Percentiles rank a stretch among this genome's conserved stretches.
Evolutionary conservation across 2,888 invertebrate genomes (phyloP).

Genomic region (Lasioglossum leucozonium): DNA sequence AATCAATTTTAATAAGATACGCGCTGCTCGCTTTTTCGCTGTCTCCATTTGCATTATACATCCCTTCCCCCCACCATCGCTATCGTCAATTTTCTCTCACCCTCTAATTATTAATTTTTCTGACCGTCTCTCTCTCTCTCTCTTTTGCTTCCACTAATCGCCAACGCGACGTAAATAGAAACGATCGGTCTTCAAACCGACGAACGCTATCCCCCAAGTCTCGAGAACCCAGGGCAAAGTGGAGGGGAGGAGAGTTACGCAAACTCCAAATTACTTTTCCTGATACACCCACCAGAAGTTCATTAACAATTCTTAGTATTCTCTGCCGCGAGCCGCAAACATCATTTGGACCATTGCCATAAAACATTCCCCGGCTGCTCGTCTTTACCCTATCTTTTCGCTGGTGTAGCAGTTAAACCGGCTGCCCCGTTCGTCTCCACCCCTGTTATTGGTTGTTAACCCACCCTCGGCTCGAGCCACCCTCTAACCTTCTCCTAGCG

Average conservation of each 20-base stretch:
- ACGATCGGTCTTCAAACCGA: slow-evolving; percentile 7
- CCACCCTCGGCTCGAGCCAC: slow-evolving; percentile 36
- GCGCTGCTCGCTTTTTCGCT: neutral
- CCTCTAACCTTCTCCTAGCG: slow-evolving; percentile 4
- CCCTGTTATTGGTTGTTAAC: slow-evolving; percentile 61
- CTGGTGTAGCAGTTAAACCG: slow-evolving; percentile 58
- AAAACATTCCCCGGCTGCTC: slow-evolving; percentile 39
- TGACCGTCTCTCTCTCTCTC: neutral
- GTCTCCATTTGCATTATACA: neutral
- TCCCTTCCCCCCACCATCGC: neutral
- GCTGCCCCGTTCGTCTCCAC: slow-evolving; percentile 36
- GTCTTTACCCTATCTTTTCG: slow-evolving; percentile 48
- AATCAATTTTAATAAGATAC: slow-evolving; percentile 9
- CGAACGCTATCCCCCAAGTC: neutral
- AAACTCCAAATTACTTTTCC: slow-evolving; percentile 46
- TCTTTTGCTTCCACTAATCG: neutral
- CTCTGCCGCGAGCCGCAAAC: slow-evolving; percentile 40
- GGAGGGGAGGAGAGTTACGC: slow-evolving; percentile 5
- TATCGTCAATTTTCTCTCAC: neutral
- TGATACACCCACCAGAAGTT: slow-evolving; percentile 31
- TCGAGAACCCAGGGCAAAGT: neutral
- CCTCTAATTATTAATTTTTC: too few species aligned
- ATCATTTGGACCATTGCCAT: slow-evolving; percentile 55
- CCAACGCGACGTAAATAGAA: neutral
- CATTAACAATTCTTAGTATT: slow-evolving; percentile 49